Evolutionary conservation across 2,888 invertebrate genomes (phyloP), one percentile per base, ranked within the genome.

Genomic region (Sphaeridia pumilis): DNA sequence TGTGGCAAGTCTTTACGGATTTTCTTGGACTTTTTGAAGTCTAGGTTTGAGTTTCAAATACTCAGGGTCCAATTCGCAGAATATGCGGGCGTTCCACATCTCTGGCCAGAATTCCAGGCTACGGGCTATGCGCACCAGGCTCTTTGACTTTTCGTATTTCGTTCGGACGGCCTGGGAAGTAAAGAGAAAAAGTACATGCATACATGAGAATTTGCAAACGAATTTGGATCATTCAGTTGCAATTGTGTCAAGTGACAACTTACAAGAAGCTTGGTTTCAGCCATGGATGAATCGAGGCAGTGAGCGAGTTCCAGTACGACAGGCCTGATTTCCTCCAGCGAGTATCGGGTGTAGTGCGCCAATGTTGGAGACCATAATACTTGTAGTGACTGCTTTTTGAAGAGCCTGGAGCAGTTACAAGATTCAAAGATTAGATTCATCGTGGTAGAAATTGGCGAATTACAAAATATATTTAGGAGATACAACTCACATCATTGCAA

Each of bases 331-430:
- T 86, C 78, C 1, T 77, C 70, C 20, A 83, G 75, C 1, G 74
- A 71, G 67, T 92, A 90, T 1, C 78, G 78, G 7, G 89, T 84
- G 70, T 90, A 88, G 70, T 81, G 80, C 5, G 73, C 72, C 54
- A 94, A 70, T 0, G 84, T 83, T 14, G 79, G 75, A 1, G 80
- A 84, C 92, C 89, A 89, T 35, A 80, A 67, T 60, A 71, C 71
- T 61, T 74, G 66, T 38, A 68, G 67, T n/a, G 69, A 66, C 5
- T 73, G 70, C 49, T 70, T 66, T 34, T 72, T 21, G 69, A 67
- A 48, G 34, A 68, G 55, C 45, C 67, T 67, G 46, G 4, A 49
- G n/a, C n/a, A n/a, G 10, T 31, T 31, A 31, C 10, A 31, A 31
- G 14, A 31, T 12, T 31, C 14, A 31, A 31, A 31, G 14, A 12